A percentile compares a stretch with the other conserved stretches of the same genome.
These are phyloP conservation scores for Aix galericulata DNA, from an alignment of 2,113 vertebrate species.

Conservation along the genomic window DNA sequence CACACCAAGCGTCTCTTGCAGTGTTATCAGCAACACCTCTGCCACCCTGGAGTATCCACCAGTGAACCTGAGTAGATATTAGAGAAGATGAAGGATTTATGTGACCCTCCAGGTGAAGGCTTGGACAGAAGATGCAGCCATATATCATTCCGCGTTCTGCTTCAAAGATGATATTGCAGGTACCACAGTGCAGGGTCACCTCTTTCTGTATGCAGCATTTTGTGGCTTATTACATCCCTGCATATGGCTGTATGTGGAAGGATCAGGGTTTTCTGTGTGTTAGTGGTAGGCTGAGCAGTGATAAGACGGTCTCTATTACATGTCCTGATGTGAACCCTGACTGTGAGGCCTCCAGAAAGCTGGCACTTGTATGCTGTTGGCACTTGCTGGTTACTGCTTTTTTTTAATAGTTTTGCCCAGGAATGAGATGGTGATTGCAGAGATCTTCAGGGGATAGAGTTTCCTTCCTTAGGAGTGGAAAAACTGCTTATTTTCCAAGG, in stretches of 20 bases:
- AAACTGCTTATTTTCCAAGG: slow-evolving; percentile 34
- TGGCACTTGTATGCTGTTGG: slow-evolving; percentile 21
- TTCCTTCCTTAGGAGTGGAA: slow-evolving; percentile 44
- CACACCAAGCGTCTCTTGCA: background rate
- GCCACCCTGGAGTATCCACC: background rate
- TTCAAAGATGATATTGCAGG: background rate
- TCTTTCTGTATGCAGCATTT: background rate
- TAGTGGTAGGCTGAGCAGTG: background rate
- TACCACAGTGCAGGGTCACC: background rate
- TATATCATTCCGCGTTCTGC: background rate
- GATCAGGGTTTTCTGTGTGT: background rate
- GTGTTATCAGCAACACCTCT: background rate
- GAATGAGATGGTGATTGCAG: slow-evolving; percentile 54
- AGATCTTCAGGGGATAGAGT: slow-evolving; percentile 15
- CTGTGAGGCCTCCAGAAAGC: background rate
- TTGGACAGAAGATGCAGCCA: background rate
- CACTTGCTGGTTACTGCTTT: slow-evolving; percentile 25
- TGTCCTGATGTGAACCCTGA: slow-evolving; percentile 46
- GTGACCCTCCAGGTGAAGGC: background rate
- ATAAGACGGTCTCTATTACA: background rate
- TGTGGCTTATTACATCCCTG: background rate
- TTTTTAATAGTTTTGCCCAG: slow-evolving; percentile 42
- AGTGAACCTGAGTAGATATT: background rate
- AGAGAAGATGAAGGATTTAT: background rate
- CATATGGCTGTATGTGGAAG: background rate